Evolutionary conservation across 2,113 vertebrate species (phyloP), one percentile per base, ranked within the genome.

Genomic region (Chascanopsetta lugubris): DNA sequence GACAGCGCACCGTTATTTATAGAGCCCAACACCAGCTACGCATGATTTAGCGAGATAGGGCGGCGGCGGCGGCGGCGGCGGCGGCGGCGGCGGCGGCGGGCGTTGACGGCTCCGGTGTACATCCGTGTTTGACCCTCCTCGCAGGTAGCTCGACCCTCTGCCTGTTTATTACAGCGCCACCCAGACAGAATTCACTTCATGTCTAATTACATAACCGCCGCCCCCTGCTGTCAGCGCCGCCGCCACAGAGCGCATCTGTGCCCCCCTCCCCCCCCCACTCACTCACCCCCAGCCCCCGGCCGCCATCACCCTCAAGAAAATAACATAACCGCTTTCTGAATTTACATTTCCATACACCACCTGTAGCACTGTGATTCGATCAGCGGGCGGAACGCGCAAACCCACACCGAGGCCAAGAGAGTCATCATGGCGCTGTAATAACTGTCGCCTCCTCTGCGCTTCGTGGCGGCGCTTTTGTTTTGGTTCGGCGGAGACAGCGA

Each of bases 1-100:
- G 87, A 79, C 81, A 77, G 74, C 72, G 2, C 15, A 0, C 13
- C 3, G 48, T 57, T 83, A 85, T 85, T 85, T 80, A 82, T 85
- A 72, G 69, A 77, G 50, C 62, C 12, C 17, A 57, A 46, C 66
- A 22, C 20, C 29, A 34, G 76, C 73, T 20, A 8, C 51, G 76
- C 60, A 47, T 70, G 75, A 69, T 66, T 70, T 34, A 51, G 40
- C 1, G 34, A 36, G 8, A 61, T 69, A 70, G 13, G 30, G 49
- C 32, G 45, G 5, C 46, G 49, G n/a, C 10, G 61, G 49, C 17
- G 5, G 9, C 11, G 59, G 50, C 29, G 69, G 20, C 13, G 40
- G 10, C 8, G 24, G 34, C 25, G 34, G 12, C 3, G 43, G 34
- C 9, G 36, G 58, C 34, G 29, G 29, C n/a, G n/a, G n/a, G n/a